These are phyloP conservation scores for Ennomos erosarius DNA, from an alignment of 2,888 invertebrate genomes.

Conservation along the genomic window DNA sequence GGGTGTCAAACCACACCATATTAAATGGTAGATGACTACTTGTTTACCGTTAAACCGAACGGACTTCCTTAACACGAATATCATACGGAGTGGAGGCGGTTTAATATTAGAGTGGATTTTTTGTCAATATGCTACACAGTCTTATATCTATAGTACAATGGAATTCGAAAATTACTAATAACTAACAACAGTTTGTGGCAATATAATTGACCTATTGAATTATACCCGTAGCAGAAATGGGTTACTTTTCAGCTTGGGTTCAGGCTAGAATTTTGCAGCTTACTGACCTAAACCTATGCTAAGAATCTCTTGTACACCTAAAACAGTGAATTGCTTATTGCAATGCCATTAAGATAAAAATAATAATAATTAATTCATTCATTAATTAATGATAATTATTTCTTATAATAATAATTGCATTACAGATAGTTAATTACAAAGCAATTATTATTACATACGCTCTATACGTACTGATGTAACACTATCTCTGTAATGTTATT, in stretches of 20 bases:
- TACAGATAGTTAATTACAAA: slow-evolving; percentile 19
- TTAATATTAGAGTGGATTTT: not conserved
- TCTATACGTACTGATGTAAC: slow-evolving; percentile 16
- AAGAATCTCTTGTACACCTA: not conserved
- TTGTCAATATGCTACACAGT: too few relatives aligned
- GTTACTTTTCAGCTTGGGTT: too few relatives aligned
- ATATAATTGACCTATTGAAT: too few relatives aligned
- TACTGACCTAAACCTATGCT: not conserved
- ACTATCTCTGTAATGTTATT: slow-evolving; percentile 18
- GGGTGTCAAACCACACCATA: slow-evolving; percentile 26
- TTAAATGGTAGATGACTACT: slow-evolving; percentile 15
- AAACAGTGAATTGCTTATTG: not conserved
- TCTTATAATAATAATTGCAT: slow-evolving; percentile 15
- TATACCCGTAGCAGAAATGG: too few relatives aligned
- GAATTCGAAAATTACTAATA: too few relatives aligned
- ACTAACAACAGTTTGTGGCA: too few relatives aligned
- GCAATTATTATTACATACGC: slow-evolving; percentile 21
- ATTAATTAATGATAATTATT: slow-evolving; percentile 29
- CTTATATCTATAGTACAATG: too few relatives aligned
- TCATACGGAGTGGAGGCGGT: slow-evolving; percentile 5
- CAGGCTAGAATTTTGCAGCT: too few relatives aligned
- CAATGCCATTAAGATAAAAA: slow-evolving; percentile 7
- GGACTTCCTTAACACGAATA: slow-evolving; percentile 34
- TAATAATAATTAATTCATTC: too few relatives aligned
- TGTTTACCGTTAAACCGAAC: slow-evolving; percentile 34